Base-by-base conservation (phyloP, 2,113 vertebrate genomes). In the Archocentrus centrarchus region DNA sequence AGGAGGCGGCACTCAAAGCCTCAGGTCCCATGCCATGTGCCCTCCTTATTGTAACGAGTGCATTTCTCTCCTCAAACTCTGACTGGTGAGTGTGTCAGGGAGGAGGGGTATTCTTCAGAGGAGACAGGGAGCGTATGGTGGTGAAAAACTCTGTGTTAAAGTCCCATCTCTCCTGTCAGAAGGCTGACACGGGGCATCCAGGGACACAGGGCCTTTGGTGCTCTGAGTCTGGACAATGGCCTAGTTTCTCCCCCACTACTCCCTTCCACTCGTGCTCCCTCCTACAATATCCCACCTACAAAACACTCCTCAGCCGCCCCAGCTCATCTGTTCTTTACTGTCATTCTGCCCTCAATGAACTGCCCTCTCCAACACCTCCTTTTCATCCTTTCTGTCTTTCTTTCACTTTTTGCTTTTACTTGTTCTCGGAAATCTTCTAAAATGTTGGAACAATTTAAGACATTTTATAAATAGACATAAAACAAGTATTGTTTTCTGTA, bases 41-140 rank as follows among this genome's bases (percentile, higher is more conserved):
- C 95, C 95, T 96, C 95, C 93, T 96, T 96, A 94, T 94, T 93
- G 94, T 95, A 95, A 95, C 94, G 93, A 96, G 94, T 85, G 93
- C 94, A 94, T 95, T 94, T 90, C 94, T 95, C 92, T 93, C 91
- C 94, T 95, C 95, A 94, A 95, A 95, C 93, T 94, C 93, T 94
- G 95, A 94, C 93, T 95, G 93, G 89, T 92, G 93, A 93, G 90
- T 53, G 86, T 32, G 75, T 82, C 53, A 76, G 68, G 89, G 86
- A 88, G 87, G 90, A 81, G 89, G 90, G 86, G 82, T 92, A 91
- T 94, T 95, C 94, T 95, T 95, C 92, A 93, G 94, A 95, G 92
- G 91, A 93, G 93, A 91, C 78, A 84, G 86, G 78, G 91, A 77
- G 93, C 77, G 93, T 92, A 82, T 93, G 91, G 86, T 92, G 85